Evolutionary conservation across 2,113 vertebrate genomes (phyloP), one percentile per base, ranked within the genome.

Genomic region (Hepsetus odoe): DNA sequence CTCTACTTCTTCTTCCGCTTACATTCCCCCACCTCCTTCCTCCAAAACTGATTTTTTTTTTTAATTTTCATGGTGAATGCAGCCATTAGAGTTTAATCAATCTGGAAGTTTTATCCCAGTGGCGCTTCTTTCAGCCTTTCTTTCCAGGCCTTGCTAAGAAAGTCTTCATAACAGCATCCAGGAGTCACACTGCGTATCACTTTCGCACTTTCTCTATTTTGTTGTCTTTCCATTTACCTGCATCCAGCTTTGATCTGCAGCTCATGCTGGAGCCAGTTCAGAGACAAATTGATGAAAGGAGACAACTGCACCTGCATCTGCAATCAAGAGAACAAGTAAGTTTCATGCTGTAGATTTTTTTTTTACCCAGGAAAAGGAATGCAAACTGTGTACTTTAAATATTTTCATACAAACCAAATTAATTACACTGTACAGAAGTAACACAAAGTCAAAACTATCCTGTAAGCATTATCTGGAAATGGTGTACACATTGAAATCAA

Each of bases 81-180:
- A 75, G 56, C 82, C 70, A 82, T 76, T 83, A 74, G 80, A 70
- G 73, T 68, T 81, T 77, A 88, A 84, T 89, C 82, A 89, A 81
- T 83, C 62, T 58, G 28, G 85, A 59, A 3, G 4, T 83, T 68
- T 87, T 35, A 46, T 74, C 69, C 72, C 68, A 24, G 58, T 18
- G 10, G 14, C 38, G 74, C 56, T 62, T 72, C 51, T 74, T 65
- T 20, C 70, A 71, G 35, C 35, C 22, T 28, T 20, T 79, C 69
- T 76, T n/a, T n/a, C 74, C n/a, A 32, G 56, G 3, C 18, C 53
- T 20, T 68, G 35, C 20, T 38, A 30, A 64, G 5, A 18, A 24
- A 28, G 30, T 44, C 56, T 38, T 73, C 65, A 72, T 56, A 42
- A 18, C 56, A 22, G 38, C 49, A 11, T 64, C 61, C 33, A 32